Base-by-base conservation (phyloP, 2,888 invertebrate genomes). In the Rhimphoctona megacephalus region DNA sequence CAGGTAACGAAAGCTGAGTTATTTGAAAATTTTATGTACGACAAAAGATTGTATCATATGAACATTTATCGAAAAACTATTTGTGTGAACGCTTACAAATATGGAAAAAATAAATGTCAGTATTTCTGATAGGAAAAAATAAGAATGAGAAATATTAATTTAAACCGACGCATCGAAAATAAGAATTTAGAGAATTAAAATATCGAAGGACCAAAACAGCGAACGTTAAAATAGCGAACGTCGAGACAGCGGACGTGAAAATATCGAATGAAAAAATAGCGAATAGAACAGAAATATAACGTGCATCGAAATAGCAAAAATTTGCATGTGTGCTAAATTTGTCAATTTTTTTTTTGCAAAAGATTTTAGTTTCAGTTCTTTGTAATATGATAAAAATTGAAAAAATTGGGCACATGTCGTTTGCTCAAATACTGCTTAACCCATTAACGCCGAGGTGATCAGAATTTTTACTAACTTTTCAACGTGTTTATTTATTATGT, bases 161-260 rank as follows among this genome's bases (percentile, higher is more conserved):
- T 3, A 36, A 36, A 36, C 36, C 36, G 7, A 36, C 36, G 7
- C 36, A 36, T 36, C 7, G 36, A 36, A 36, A 66, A 33, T 67
- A 67, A 67, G 6, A 67, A 67, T 67, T 17, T 67, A 5, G 67
- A 67, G 67, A 39, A 67, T 8, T 39, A 67, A 67, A 67, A 67
- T 67, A 67, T 67, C 1, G 67, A 67, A 67, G 9, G 67, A 67
- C 67, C 9, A 39, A 8, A 67, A 67, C 36, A 67, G 67, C 67
- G 67, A 67, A 67, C 36, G 67, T 67, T 1, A 66, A 66, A 33
- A 66, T 17, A 66, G 66, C 66, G 66, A 66, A 66, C 66, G 66
- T 66, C 0, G 14, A 67, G n/a, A 39, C 11, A 67, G 67, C 67
- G 22, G 39, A 67, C 39, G 43, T 39, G 6, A 67, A 43, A 67